Base-by-base conservation (phyloP, 2,888 invertebrate genomes). In the Cordilura impudica region DNA sequence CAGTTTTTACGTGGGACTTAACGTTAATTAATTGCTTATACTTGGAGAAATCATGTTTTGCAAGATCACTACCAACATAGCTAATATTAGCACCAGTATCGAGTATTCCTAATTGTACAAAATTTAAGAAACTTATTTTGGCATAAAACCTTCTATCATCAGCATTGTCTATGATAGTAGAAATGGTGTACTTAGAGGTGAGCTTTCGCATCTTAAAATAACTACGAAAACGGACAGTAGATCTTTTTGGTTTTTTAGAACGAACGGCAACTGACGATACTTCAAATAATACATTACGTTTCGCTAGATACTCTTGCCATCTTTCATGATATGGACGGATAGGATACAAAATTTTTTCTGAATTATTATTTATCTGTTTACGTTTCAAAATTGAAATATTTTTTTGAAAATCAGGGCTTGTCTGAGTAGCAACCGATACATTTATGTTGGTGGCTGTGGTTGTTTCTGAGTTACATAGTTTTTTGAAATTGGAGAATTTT, bases 31-130 rank as follows among this genome's bases (percentile, higher is more conserved):
- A 65, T 35, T 51, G 21, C 14, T 12, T 21, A 35, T 35, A 51
- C 16, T 51, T 4, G 1, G 4, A 21, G 26, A 43, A 66, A 23
- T 66, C 26, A 7, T 35, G 4, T 3, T 19, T 12, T 0, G 65
- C 51, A 14, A 66, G 18, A 7, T 53, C 53, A 23, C 39, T n/a
- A 6, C 65, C 65, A 6, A 65, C 7, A 21, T 51, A 65, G 4
- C 21, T 19, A 2, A 51, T n/a, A 18, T 63, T 61, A 23, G 61
- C 61, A 12, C 61, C 61, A 8, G 45, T 61, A 18, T 61, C 61
- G 7, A 63, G 7, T 0, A 65, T 14, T 18, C 63, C 63, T 31
- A 14, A 31, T 35, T 65, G 51, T 2, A 7, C 5, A 35, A 65
- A 65, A 14, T 10, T 8, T n/a, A 65, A 65, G 19, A 65, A 65